These are phyloP conservation scores for Smutsia temminckii DNA, from an alignment of 2,797 vertebrate genomes.

Conservation along the genomic window DNA sequence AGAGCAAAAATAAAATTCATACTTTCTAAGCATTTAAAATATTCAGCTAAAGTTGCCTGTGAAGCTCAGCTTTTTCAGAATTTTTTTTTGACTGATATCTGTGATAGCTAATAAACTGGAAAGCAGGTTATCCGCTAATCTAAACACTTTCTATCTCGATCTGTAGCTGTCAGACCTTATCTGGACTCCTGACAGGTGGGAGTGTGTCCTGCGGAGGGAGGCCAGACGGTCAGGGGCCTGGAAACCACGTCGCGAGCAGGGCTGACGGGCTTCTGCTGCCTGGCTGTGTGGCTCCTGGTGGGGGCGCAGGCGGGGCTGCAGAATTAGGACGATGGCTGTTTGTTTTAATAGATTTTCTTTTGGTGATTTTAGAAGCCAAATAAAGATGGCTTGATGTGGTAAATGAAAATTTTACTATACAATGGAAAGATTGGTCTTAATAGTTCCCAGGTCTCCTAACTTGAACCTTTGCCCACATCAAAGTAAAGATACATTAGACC, in stretches of 20 bases:
- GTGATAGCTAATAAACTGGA: conserved; percentile 44
- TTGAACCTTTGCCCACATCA: too few relatives aligned
- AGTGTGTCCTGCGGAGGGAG: neutral
- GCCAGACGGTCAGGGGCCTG: neutral
- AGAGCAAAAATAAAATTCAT: conserved; percentile 61
- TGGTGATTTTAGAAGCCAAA: conserved; percentile 4
- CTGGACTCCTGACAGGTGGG: neutral
- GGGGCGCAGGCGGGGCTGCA: neutral
- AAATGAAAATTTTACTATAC: too few relatives aligned
- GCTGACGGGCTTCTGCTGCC: neutral
- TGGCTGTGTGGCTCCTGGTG: neutral
- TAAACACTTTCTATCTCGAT: neutral
- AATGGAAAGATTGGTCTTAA: too few relatives aligned
- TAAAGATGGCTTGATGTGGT: neutral
- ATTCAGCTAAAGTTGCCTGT: conserved; percentile 31
- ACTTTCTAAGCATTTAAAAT: conserved; percentile 62
- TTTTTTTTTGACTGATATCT: conserved; percentile 33
- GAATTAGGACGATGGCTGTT: neutral
- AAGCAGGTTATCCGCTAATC: conserved; percentile 22
- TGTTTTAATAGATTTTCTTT: neutral
- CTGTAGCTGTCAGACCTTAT: neutral
- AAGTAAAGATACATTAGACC: conserved; percentile 17
- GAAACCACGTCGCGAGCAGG: neutral
- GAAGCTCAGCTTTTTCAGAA: neutral
- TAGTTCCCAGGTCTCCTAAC: too few relatives aligned